Percentiles rank a stretch among this genome's conserved stretches.
Evolutionary conservation across 2,113 vertebrate species (phyloP).

Genomic region (Pteronura brasiliensis): DNA sequence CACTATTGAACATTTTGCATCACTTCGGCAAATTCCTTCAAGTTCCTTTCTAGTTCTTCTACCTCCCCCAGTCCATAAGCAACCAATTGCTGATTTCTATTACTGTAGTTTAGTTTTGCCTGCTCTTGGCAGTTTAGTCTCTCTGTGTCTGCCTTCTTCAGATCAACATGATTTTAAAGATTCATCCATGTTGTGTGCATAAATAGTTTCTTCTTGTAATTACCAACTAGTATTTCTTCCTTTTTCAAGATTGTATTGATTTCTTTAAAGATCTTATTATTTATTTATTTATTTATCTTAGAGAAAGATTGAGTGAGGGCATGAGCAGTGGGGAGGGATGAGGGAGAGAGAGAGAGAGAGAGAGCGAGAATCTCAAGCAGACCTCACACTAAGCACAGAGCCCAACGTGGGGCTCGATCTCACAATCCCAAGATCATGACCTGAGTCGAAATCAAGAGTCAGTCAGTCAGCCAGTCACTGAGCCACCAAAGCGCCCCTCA

Average conservation of each 20-base stretch:
- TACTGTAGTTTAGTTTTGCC: not conserved
- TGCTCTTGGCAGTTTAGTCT: not conserved
- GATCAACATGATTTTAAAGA: not conserved
- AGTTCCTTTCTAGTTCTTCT: not conserved
- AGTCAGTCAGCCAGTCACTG: not conserved
- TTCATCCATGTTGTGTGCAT: not conserved
- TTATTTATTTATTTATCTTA: not conserved
- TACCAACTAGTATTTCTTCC: not conserved
- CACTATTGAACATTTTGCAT: not conserved
- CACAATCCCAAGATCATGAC: not conserved
- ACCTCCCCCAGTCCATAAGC: not conserved
- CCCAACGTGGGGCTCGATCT: not conserved
- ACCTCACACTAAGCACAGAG: not conserved
- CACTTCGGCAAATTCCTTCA: not conserved
- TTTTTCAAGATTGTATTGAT: not conserved
- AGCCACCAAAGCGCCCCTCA: not conserved
- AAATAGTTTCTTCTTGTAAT: not conserved
- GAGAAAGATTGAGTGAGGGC: not conserved
- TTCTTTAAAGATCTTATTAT: not conserved
- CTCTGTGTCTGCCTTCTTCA: not conserved
- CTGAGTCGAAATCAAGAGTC: not conserved
- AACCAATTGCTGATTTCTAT: not conserved
- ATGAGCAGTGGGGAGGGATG: not conserved
- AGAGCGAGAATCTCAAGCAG: not conserved
- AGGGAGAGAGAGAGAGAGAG: not conserved